Evolutionary conservation across 2,797 vertebrate genomes (phyloP).

Genomic region (Rousettus madagascariensis): DNA sequence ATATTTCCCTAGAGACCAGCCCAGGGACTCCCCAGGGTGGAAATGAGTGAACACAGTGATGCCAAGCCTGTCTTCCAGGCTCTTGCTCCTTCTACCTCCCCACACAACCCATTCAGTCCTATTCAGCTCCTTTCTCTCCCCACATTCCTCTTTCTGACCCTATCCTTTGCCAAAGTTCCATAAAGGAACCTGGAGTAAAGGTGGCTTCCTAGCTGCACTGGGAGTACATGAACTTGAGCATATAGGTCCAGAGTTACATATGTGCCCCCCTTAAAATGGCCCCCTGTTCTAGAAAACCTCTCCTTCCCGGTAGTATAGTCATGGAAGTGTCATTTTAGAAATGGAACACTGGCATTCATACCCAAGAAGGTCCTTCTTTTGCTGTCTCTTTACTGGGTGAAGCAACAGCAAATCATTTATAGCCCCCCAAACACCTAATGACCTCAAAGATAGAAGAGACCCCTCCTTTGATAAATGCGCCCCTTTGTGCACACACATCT

Average conservation of each 20-base stretch:
- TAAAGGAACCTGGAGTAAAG: neutral
- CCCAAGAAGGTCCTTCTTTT: neutral
- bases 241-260: neutral
- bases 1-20: neutral
- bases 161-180: conserved; percentile 49
- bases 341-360: conserved; percentile 20
- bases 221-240: neutral
- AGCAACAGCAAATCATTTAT: neutral
- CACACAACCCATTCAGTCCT: neutral
- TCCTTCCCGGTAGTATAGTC: neutral
- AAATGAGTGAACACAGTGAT: neutral
- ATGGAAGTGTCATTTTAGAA: conserved; percentile 58
- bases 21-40: neutral
- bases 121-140: neutral
- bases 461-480: neutral
- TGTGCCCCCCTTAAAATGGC: conserved; percentile 11
- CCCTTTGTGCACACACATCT: conserved; percentile 60
- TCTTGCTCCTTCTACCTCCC: neutral
- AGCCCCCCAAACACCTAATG: neutral
- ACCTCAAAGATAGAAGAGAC: neutral
- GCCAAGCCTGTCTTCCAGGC: neutral
- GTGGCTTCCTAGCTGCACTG: neutral
- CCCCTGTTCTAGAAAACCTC: neutral
- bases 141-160: neutral
- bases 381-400: neutral